Evolutionary conservation across 2,797 vertebrate species (phyloP), one percentile per base, ranked within the genome.

Genomic region (Eospalax fontanierii): DNA sequence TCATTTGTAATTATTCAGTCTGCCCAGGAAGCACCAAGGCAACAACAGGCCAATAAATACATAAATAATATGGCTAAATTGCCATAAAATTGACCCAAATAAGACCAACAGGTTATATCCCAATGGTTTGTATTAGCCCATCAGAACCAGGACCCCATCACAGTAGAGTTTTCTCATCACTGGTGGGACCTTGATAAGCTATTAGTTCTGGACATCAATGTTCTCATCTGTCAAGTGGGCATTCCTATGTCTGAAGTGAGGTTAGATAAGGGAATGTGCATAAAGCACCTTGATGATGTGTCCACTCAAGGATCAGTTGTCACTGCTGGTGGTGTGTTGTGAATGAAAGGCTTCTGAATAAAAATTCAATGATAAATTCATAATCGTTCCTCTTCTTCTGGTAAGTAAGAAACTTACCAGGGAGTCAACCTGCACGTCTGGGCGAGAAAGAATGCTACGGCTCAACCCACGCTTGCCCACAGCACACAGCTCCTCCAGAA

Each of bases 211-310:
- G 35, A 5, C 10, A 30, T 70, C 63, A 15, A 21, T 6, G 30
- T 95, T 89, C 68, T 91, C 74, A 66, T 73, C 89, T 83, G 43
- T 75, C 79, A 83, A 89, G n/a, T 75, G 19, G 19, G 10, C 15
- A 87, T 30, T 66, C 15, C 10, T 50, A 74, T 78, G 46, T 81
- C 4, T 71, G 50, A 83, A 82, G 9, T 18, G 40, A 86, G 12
- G 40, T 88, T 87, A 87, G 88, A 78, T 43, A 38, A 92, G 65
- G 90, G 75, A 78, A 73, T 78, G 75, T 59, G 24, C 3, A 22
- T 33, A n/a, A 73, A 61, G 18, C 43, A 5, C 40, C 54, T 40
- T 24, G 19, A 15, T 75, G 30, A 38, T 6, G 19, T 50, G 40
- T 15, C 22, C 54, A 38, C 76, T 80, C 66, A n/a, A 50, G 76